phyloP scores from a whole-genome alignment of 2,797 vertebrate genomes.

The Oryzias dopingdopingensis region DNA sequence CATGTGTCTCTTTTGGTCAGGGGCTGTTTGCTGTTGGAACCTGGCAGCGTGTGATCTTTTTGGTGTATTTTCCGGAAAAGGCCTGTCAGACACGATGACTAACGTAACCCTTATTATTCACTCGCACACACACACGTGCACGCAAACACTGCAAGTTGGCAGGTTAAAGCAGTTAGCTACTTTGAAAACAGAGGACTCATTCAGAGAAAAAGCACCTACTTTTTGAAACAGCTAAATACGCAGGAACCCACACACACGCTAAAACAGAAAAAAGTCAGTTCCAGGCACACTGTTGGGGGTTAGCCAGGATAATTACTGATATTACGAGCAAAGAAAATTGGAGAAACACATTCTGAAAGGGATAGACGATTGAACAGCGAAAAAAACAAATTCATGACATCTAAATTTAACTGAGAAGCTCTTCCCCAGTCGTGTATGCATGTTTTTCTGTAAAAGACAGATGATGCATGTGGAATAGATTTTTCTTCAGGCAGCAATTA shows the following conservation, averaged over 20 bases:
- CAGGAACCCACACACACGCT: conserved; percentile 17
- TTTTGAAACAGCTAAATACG: conserved; percentile 64
- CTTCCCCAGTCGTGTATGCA: conserved; percentile 11
- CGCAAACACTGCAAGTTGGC: conserved; percentile 35
- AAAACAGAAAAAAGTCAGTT: conserved; percentile 39
- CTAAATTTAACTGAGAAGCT: conserved; percentile 36
- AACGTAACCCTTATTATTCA: conserved; percentile 62
- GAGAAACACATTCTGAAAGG: conserved; percentile 16
- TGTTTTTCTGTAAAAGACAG: conserved; percentile 9
- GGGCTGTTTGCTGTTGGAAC: conserved; percentile 33
- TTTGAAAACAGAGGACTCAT: conserved; percentile 71
- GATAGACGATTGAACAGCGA: conserved; percentile 27
- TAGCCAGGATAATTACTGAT: conserved; percentile 58
- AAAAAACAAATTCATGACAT: conserved; percentile 38
- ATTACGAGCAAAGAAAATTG: conserved; percentile 43
- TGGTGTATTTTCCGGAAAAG: conserved; percentile 73
- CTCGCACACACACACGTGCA: conserved; percentile 13
- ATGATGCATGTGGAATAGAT: conserved; percentile 43
- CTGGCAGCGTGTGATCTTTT: conserved; percentile 59
- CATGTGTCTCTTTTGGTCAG: conserved; percentile 7
- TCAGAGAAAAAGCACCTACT: conserved; percentile 73
- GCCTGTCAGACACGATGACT: conserved; percentile 70
- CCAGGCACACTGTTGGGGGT: conserved; percentile 42
- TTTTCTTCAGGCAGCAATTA: conserved; percentile 57
- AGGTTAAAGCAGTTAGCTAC: conserved; percentile 61